Evolutionary conservation across 2,797 vertebrate species (phyloP).

Genomic region (Malacoctenus gilli): DNA sequence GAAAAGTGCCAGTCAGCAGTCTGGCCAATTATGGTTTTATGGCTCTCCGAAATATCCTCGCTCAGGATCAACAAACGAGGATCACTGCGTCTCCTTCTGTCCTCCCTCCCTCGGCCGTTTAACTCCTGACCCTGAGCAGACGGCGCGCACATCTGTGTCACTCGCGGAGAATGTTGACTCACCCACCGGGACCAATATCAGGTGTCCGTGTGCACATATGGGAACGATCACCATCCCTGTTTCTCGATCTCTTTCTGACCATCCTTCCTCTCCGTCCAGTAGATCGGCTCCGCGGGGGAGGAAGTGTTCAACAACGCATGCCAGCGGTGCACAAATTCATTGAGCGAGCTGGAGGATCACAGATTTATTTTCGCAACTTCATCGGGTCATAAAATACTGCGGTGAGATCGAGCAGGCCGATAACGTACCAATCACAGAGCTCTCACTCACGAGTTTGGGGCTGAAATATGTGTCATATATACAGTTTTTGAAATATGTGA

Average conservation of each 20-base stretch:
- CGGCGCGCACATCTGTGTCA: conserved; percentile 71
- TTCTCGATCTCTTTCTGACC: conserved; percentile 30
- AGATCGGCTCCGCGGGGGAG: conserved; percentile 9
- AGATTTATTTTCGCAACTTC: conserved; percentile 34
- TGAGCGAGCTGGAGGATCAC: conserved; percentile 7
- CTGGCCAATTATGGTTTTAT: conserved; percentile 60
- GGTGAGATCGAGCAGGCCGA: conserved; percentile 18
- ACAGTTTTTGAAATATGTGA: too few relatives aligned
- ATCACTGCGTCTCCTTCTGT: conserved; percentile 56
- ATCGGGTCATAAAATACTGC: conserved; percentile 4
- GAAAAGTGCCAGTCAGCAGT: conserved; percentile 63
- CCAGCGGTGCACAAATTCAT: conserved; percentile 28
- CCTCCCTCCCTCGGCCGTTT: conserved; percentile 46
- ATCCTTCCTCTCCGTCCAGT: conserved; percentile 22
- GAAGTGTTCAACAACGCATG: conserved; percentile 23
- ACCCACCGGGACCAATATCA: conserved; percentile 76
- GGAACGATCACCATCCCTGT: conserved; percentile 70
- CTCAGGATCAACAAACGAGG: conserved; percentile 66
- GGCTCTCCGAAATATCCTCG: conserved; percentile 62
- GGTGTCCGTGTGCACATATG: conserved; percentile 79
- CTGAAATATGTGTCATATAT: too few relatives aligned
- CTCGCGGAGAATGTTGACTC: conserved; percentile 76
- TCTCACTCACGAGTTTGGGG: too few relatives aligned
- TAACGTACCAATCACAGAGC: too few relatives aligned
- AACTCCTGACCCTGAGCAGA: conserved; percentile 58